These are phyloP conservation scores for Eudemis profundana DNA, from an alignment of 2,888 invertebrate genomes.

Conservation along the genomic window DNA sequence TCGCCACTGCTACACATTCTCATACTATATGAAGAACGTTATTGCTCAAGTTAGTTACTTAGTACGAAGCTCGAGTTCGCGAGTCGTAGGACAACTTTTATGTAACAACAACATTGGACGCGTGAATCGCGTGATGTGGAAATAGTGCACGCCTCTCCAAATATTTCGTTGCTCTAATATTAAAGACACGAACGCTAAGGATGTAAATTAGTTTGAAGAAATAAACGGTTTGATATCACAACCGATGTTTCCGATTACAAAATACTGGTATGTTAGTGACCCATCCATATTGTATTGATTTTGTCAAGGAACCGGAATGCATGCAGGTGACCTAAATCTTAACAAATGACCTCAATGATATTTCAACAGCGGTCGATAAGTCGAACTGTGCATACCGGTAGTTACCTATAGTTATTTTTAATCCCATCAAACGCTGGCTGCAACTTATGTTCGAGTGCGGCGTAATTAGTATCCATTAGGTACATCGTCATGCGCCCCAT, in stretches of 20 bases:
- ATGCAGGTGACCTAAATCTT: slow-evolving; percentile 33
- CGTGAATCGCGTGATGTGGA: slow-evolving; percentile 26
- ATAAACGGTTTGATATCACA: background rate
- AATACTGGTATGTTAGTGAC: background rate
- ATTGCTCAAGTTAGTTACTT: background rate
- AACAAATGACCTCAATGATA: slow-evolving; percentile 38
- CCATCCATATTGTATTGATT: slow-evolving; percentile 33
- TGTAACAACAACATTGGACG: slow-evolving; percentile 21
- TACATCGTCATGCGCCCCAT: slow-evolving; percentile 7
- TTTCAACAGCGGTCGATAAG: slow-evolving; percentile 32
- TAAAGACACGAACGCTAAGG: slow-evolving; percentile 16
- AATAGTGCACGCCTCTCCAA: slow-evolving; percentile 27
- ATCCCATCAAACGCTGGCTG: slow-evolving; percentile 25
- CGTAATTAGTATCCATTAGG: slow-evolving; percentile 35
- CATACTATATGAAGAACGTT: too few relatives aligned
- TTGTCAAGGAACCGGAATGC: slow-evolving; percentile 25
- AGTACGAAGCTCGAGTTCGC: background rate
- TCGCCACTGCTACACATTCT: too few relatives aligned
- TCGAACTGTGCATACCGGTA: slow-evolving; percentile 5
- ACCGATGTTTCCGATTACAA: background rate
- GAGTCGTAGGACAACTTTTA: slow-evolving; percentile 10
- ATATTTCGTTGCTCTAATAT: slow-evolving; percentile 27
- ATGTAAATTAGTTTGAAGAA: background rate
- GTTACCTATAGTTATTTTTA: slow-evolving; percentile 38
- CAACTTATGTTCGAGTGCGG: slow-evolving; percentile 35